A percentile compares a stretch with the other conserved stretches of the same genome.
Evolutionary conservation across 2,888 invertebrate genomes (phyloP).

Genomic region (Tipula confusa): DNA sequence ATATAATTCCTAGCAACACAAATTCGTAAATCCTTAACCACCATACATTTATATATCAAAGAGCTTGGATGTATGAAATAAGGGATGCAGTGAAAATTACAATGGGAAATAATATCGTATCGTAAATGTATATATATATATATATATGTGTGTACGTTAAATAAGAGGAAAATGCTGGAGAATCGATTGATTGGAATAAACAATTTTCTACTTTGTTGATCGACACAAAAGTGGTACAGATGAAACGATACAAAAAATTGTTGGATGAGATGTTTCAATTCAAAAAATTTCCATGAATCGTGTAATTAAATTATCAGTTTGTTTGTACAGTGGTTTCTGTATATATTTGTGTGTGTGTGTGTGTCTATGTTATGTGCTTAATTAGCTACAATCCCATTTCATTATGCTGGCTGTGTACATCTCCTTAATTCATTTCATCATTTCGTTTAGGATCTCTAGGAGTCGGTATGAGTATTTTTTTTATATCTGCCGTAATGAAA

Average conservation of each 20-base stretch:
- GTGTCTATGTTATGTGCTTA: neutral
- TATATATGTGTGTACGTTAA: too few species aligned
- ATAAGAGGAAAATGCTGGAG: neutral
- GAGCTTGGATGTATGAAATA: neutral
- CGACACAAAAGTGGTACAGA: neutral
- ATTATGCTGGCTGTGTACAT: neutral
- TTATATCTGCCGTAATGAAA: too few species aligned
- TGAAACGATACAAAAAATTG: neutral
- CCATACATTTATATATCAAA: neutral
- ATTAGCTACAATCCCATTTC: neutral
- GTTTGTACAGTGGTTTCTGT: neutral
- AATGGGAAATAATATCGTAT: too few species aligned
- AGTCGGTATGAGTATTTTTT: too few species aligned
- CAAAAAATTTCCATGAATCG: neutral
- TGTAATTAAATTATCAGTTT: neutral
- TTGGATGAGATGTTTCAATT: neutral
- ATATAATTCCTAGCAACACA: neutral
- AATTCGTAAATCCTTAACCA: neutral
- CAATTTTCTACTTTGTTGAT: neutral
- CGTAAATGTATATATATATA: too few species aligned
- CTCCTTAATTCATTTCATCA: neutral
- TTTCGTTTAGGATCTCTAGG: neutral
- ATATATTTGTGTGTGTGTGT: neutral
- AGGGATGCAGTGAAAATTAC: too few species aligned
- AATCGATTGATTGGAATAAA: constrained; percentile 6